Evolutionary conservation across 2,113 vertebrate genomes (phyloP), one percentile per base, ranked within the genome.

Genomic region (Vombatus ursinus): DNA sequence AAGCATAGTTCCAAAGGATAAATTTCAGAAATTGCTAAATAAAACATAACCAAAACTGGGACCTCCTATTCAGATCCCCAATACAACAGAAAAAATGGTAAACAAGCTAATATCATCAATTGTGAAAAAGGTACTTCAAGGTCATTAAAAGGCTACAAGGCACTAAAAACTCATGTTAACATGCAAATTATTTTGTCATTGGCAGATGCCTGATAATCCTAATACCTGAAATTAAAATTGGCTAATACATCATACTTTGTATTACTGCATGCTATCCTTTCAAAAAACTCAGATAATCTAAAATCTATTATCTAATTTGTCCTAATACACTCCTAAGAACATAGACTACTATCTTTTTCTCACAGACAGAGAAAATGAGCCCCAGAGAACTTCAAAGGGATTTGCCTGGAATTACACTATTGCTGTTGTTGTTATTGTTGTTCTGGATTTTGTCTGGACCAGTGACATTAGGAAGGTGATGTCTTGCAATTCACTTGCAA

Each of bases 31-130:
- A 77, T 0, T 95, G 52, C 48, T 94, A 90, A 94, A 92, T 52
- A 95, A 92, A 37, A 94, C 50, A 92, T 2, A 93, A 0, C 92
- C 51, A 92, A 95, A 96, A 97, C 25, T 93, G 93, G 9, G 8
- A 44, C 94, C 94, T 96, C 25, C 51, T 93, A 25, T 31, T 89
- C n/a, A 95, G 51, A 28, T 57, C 53, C 12, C 77, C 90, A 23
- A 94, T n/a, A 37, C 2, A 3, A 91, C 68, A 48, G 10, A 89
- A 44, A 95, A 93, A 96, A 94, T 31, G 25, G 10, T 89, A 91
- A 93, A 50, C 2, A 54, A n/a, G 89, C 51, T 22, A 24, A 53
- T 1, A 52, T 25, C n/a, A 68, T 3, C 68, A 91, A 53, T 50
- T 93, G 49, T 93, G 52, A 95, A 95, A 95, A 89, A 50, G 37